These are phyloP conservation scores for Zonitis immaculata DNA, from an alignment of 2,888 invertebrate species.

Conservation along the genomic window DNA sequence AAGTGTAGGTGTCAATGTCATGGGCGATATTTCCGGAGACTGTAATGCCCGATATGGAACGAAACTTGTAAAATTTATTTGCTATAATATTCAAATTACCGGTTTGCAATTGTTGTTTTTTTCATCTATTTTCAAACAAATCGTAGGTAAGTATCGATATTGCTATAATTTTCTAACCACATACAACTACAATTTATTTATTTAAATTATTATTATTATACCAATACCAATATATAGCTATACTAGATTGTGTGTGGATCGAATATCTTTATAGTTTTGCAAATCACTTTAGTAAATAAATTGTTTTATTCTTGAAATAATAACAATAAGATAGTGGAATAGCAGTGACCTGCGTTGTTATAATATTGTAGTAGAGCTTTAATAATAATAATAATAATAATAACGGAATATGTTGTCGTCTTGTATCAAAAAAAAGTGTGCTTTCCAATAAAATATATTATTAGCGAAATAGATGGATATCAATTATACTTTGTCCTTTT, in stretches of 20 bases:
- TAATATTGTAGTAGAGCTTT: too few relatives aligned
- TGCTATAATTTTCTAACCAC: too few relatives aligned
- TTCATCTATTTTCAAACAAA: too few relatives aligned
- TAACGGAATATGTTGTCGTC: not conserved
- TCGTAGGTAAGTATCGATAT: too few relatives aligned
- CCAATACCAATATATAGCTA: too few relatives aligned
- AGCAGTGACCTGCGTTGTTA: not conserved
- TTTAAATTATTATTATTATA: too few relatives aligned
- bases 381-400: too few relatives aligned
- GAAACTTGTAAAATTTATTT: not conserved
- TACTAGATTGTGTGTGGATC: slow-evolving; percentile 33
- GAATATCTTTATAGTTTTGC: slow-evolving; percentile 25
- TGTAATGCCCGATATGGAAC: not conserved
- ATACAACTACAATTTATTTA: too few relatives aligned
- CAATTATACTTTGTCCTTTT: not conserved
- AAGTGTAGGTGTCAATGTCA: not conserved
- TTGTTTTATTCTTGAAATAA: too few relatives aligned
- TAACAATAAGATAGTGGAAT: too few relatives aligned
- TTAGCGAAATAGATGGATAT: not conserved
- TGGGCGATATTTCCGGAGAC: not conserved
- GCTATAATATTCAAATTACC: slow-evolving; percentile 29
- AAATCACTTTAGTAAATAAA: too few relatives aligned
- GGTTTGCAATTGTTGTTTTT: slow-evolving; percentile 28
- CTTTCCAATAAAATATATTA: not conserved
- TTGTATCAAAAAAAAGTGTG: too few relatives aligned